Conservation (phyloP, 2,797 vertebrate species). For the Pantherophis vulpinus region DNA sequence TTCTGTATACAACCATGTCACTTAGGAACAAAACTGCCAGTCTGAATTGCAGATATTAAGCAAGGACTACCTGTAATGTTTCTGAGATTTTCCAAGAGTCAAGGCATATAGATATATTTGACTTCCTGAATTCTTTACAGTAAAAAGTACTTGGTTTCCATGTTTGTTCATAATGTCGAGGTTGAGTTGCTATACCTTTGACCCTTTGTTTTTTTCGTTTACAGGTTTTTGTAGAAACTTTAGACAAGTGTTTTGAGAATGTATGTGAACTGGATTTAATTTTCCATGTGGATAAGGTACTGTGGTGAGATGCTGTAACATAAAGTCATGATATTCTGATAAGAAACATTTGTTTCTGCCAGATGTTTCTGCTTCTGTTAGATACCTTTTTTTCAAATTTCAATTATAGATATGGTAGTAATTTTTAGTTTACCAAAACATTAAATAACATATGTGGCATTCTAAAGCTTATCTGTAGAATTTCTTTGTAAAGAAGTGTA, state of each 20-base stretch:
- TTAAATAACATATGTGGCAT: not conserved
- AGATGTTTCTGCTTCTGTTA: slow-evolving; percentile 22
- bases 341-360: slow-evolving; percentile 16
- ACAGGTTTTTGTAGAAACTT: slow-evolving; percentile 97
- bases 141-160: slow-evolving; percentile 27
- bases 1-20: not conserved
- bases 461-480: not conserved
- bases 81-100: not conserved
- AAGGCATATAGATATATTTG: slow-evolving; percentile 33
- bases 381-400: slow-evolving; percentile 1
- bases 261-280: slow-evolving; percentile 99
- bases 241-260: slow-evolving; percentile 99
- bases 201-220: slow-evolving; percentile 40
- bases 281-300: slow-evolving; percentile 98
- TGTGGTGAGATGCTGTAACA: slow-evolving; percentile 35
- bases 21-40: not conserved
- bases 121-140: not conserved
- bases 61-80: not conserved
- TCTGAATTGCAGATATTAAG: not conserved
- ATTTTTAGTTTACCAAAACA: not conserved
- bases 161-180: slow-evolving; percentile 1
- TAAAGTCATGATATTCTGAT: slow-evolving; percentile 31
- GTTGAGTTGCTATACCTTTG: slow-evolving; percentile 43
- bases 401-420: not conserved
- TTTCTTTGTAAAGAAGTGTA: not conserved